phyloP scores from a whole-genome alignment of 1,140 invertebrate genomes.

The Diorhabda elongata region DNA sequence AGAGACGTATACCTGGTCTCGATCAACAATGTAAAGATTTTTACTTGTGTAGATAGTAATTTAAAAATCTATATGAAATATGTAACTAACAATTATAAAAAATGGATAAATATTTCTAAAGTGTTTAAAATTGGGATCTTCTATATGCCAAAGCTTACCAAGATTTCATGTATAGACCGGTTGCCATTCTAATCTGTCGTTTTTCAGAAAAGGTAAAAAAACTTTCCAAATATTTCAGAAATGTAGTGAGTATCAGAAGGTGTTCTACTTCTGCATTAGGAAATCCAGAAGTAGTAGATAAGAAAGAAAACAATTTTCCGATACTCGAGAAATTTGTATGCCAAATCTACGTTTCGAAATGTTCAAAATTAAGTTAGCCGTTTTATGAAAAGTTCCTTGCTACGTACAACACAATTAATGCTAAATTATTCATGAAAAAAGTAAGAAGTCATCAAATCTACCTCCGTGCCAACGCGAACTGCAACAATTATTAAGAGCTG shows the following conservation, averaged over 20 bases:
- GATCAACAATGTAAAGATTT: too few relatives aligned
- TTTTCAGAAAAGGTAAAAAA: conserved; percentile 24
- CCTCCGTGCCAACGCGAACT: conserved; percentile 32
- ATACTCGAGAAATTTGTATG: conserved; percentile 28
- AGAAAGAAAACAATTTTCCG: conserved; percentile 18
- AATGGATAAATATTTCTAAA: conserved; percentile 23
- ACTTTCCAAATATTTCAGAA: conserved; percentile 19
- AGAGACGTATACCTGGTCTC: too few relatives aligned
- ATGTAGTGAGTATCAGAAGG: too few relatives aligned
- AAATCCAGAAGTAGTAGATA: too few relatives aligned
- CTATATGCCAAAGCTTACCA: too few relatives aligned
- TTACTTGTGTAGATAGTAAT: conserved; percentile 7
- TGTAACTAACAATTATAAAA: conserved; percentile 18
- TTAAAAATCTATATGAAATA: conserved; percentile 26
- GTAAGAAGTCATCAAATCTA: conserved; percentile 33
- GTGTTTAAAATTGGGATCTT: conserved; percentile 9
- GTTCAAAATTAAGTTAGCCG: conserved; percentile 28
- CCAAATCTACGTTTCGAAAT: conserved; percentile 50
- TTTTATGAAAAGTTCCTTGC: conserved; percentile 33
- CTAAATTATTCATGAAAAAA: conserved; percentile 34
- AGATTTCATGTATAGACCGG: too few relatives aligned
- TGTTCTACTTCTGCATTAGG: too few relatives aligned
- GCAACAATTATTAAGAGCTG: conserved; percentile 30
- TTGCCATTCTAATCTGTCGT: neutral
- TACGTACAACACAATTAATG: conserved; percentile 28